Conservation (phyloP, 2,888 invertebrate species). For the Euclidia mi region DNA sequence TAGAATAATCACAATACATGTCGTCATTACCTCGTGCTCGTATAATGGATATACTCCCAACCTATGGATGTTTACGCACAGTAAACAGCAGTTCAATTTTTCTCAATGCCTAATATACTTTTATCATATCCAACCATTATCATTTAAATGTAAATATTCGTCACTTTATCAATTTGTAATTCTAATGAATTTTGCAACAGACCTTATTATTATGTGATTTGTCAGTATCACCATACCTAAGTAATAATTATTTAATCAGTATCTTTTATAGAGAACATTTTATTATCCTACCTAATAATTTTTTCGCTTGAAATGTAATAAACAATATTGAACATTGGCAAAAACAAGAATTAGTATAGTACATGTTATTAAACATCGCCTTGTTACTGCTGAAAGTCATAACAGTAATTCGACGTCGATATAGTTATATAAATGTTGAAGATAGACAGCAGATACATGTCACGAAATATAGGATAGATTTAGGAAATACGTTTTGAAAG, state of each 20-base stretch:
- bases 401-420: slow-evolving; percentile 9
- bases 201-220: slow-evolving; percentile 78
- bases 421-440: slow-evolving; percentile 14
- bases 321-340: slow-evolving; percentile 34
- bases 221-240: slow-evolving; percentile 78
- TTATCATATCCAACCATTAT: slow-evolving; percentile 57
- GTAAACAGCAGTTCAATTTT: slow-evolving; percentile 45
- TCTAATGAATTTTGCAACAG: slow-evolving; percentile 76
- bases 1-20: slow-evolving; percentile 61
- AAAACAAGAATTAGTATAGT: slow-evolving; percentile 31
- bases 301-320: slow-evolving; percentile 52
- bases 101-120: slow-evolving; percentile 48
- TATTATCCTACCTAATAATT: slow-evolving; percentile 73
- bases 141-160: slow-evolving; percentile 62
- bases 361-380: slow-evolving; percentile 16
- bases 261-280: slow-evolving; percentile 79
- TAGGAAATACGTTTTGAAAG: slow-evolving; percentile 39
- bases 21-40: slow-evolving; percentile 58
- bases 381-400: slow-evolving; percentile 23
- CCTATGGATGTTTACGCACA: slow-evolving; percentile 24
- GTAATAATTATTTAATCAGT: slow-evolving; percentile 78
- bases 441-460: slow-evolving; percentile 28
- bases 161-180: slow-evolving; percentile 53
- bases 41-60: slow-evolving; percentile 39
- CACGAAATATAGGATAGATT: slow-evolving; percentile 36